Base-by-base conservation (phyloP, 1,140 invertebrate species). In the Arctopsyche grandis region DNA sequence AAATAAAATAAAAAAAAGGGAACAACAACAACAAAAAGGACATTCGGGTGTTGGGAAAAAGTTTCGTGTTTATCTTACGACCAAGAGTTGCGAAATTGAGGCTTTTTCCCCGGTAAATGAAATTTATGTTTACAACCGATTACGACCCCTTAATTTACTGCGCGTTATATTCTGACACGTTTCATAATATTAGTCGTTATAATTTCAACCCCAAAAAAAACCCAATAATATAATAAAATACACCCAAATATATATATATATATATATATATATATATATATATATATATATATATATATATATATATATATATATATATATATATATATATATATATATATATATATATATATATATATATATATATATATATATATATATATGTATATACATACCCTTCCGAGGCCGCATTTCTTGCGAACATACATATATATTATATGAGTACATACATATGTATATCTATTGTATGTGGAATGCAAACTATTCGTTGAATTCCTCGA, bases 341-440 rank as follows among this genome's bases (percentile, higher is more conserved):
- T 46, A 46, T 46, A 46, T 46, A 46, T 46, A 46, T 12, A 46
- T 46, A 22, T 63, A 63, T 63, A 19, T 63, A 63, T 63, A 63
- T 19, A 63, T 63, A 63, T 63, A 63, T 63, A 63, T 63, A 63
- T 22, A 63, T 63, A 63, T 63, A 63, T 63, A 22, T 63, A 63
- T 22, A 63, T 66, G 1, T 66, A 24, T 24, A 66, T 66, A 66
- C 21, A 66, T 66, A 52, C 3, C 12, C 12, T 14, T 52, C 3
- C 29, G 29, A 7, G 29, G 29, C 7, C 48, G 48, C 12, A 12
- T 52, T 14, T 52, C 48, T 52, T 3, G 16, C 48, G 16, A 52
- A 7, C 29, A 7, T 4, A 38, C 29, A 1, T 38, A 7, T 38
- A n/a, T 7, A 38, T 38, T 38, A 7, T 38, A 38, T 38, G 29